These are phyloP conservation scores for Stictonetta naevosa DNA, from an alignment of 2,113 vertebrate species.

Conservation along the genomic window DNA sequence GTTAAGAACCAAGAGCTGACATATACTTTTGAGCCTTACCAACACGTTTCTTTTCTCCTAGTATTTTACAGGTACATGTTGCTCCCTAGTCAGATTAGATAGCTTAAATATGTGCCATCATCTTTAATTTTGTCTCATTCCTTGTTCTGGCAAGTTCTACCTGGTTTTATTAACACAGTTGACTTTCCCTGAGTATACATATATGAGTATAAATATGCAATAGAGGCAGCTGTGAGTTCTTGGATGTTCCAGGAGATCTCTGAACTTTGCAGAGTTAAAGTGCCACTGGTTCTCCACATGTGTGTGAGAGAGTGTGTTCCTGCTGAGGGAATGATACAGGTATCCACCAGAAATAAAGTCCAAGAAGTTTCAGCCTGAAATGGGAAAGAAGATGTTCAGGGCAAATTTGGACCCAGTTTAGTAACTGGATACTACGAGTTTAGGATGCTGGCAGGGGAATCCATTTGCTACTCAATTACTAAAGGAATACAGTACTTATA, in stretches of 20 bases:
- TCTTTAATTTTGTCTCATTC: background rate
- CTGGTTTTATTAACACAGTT: background rate
- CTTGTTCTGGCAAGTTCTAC: background rate
- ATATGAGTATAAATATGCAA: rapidly evolving
- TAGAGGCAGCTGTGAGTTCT: background rate
- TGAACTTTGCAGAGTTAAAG: background rate
- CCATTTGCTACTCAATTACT: background rate
- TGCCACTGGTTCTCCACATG: background rate
- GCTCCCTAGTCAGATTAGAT: background rate
- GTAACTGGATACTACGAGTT: background rate
- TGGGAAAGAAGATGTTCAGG: background rate
- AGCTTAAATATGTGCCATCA: background rate
- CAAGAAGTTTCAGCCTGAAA: background rate
- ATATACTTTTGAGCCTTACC: background rate
- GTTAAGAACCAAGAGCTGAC: background rate
- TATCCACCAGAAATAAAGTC: background rate
- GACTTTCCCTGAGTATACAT: background rate
- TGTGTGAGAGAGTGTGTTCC: background rate
- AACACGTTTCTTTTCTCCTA: background rate
- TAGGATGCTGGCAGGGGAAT: background rate
- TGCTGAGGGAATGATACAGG: background rate
- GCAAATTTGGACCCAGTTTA: background rate
- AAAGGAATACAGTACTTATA: background rate
- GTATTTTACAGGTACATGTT: background rate
- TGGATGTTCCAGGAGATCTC: background rate